Evolutionary conservation across 1,140 invertebrate species (phyloP).

Genomic region (Meloidogyne floridensis): DNA sequence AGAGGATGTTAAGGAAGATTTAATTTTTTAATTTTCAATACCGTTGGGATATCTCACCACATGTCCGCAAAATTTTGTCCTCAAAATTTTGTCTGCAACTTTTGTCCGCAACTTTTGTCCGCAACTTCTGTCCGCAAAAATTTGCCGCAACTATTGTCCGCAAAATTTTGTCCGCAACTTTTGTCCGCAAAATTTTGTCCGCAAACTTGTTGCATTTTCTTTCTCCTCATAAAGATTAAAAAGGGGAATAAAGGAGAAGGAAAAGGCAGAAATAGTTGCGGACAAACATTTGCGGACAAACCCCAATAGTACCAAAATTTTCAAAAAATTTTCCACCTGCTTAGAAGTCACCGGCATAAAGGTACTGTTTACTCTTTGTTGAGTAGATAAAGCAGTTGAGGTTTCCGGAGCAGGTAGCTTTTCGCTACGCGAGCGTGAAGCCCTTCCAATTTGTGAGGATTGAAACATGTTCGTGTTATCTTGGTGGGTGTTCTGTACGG

Average conservation of each 20-base stretch:
- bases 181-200: too few species aligned
- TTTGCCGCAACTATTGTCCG: too few species aligned
- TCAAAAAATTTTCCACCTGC: slow-evolving; percentile 27
- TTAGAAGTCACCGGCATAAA: slow-evolving; percentile 45
- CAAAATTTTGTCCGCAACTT: too few species aligned
- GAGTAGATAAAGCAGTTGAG: background rate
- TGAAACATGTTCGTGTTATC: background rate
- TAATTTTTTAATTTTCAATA: background rate
- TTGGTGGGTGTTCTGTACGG: background rate
- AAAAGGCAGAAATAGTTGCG: too few species aligned
- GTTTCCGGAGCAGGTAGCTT: background rate
- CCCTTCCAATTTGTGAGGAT: background rate
- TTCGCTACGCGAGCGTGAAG: background rate
- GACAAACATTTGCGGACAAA: background rate
- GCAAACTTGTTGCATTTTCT: too few species aligned
- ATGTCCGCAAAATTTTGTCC: too few species aligned
- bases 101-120: too few species aligned
- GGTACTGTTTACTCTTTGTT: background rate
- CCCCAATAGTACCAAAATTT: background rate
- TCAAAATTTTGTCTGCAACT: too few species aligned
- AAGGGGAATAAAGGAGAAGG: too few species aligned
- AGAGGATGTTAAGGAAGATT: background rate
- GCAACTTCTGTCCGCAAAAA: too few species aligned
- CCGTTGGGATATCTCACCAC: too few species aligned
- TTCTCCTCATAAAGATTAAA: too few species aligned